Conservation (phyloP, 2,797 vertebrate genomes). For the Buceros bicornis region DNA sequence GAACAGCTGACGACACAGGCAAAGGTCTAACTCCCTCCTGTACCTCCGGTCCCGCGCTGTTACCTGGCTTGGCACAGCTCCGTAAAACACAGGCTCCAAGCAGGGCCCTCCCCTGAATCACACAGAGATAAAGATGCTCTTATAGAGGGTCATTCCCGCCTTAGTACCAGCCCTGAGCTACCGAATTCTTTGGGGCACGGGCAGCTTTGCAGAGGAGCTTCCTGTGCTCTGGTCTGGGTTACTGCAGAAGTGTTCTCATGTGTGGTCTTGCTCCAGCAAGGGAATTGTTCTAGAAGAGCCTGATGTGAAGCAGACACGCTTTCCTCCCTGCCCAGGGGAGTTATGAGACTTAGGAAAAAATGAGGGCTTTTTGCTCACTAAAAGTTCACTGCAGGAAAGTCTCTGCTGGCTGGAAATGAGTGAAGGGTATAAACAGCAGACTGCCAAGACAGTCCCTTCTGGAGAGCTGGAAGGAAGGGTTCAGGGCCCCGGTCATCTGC, state of each 20-base stretch:
- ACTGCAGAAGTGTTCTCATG: background rate
- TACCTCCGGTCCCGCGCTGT: background rate
- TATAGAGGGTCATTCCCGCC: background rate
- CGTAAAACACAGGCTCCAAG: background rate
- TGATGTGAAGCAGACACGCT: constrained; percentile 43
- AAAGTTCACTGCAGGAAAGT: background rate
- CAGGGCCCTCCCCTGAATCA: background rate
- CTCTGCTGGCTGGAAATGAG: background rate
- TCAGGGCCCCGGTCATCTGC: background rate
- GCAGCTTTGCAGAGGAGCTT: background rate
- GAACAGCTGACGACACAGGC: background rate
- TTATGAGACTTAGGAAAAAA: background rate
- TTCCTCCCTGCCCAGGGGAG: constrained; percentile 17
- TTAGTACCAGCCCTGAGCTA: background rate
- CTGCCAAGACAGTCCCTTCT: background rate
- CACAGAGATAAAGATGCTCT: background rate
- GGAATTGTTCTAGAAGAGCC: constrained; percentile 18
- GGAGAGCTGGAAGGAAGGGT: background rate
- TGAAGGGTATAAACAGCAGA: background rate
- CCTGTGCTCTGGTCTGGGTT: constrained; percentile 13
- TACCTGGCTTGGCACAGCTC: background rate
- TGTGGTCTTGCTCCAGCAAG: constrained; percentile 1
- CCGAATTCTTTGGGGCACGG: background rate
- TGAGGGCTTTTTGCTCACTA: background rate
- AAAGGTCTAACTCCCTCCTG: background rate